Percentiles rank a stretch among this genome's conserved stretches.
These are phyloP conservation scores for Chironex yamaguchii DNA, from an alignment of 30 jellyfish, hydroid and myxozoan species.

Conservation along the genomic window DNA sequence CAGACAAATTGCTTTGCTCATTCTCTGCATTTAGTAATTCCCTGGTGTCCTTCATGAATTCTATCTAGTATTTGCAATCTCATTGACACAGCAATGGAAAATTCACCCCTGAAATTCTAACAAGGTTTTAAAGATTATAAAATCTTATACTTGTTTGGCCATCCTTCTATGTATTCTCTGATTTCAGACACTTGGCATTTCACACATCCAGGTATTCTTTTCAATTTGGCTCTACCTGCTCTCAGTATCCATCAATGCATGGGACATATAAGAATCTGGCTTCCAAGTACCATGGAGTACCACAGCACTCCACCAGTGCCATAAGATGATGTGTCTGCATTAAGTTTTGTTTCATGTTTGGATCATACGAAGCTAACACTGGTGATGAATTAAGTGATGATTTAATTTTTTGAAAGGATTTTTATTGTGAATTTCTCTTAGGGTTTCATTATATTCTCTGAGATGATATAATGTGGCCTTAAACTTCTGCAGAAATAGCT, in stretches of 20 bases:
- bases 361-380: conserved; percentile 4
- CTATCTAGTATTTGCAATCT: conserved; percentile 20
- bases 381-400: conserved; percentile 10
- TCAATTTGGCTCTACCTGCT: conserved; percentile 58
- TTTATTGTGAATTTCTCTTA: conserved; percentile 26
- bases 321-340: conserved; percentile 55
- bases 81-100: conserved; percentile 13
- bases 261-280: conserved; percentile 56
- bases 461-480: conserved; percentile 60
- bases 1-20: conserved; percentile 41
- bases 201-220: conserved; percentile 63
- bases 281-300: conserved; percentile 37
- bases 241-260: conserved; percentile 52
- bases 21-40: conserved; percentile 52
- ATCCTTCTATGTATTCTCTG: conserved; percentile 50
- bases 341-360: conserved; percentile 29
- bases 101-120: conserved; percentile 12
- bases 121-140: neutral
- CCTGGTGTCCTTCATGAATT: conserved; percentile 69
- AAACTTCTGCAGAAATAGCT: neutral
- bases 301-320: conserved; percentile 62
- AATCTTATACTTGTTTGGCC: conserved; percentile 46
- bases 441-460: conserved; percentile 48
- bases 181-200: conserved; percentile 48
- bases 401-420: conserved; percentile 34